Conservation (phyloP, 2,888 invertebrate species). For the Bellardia pandia region DNA sequence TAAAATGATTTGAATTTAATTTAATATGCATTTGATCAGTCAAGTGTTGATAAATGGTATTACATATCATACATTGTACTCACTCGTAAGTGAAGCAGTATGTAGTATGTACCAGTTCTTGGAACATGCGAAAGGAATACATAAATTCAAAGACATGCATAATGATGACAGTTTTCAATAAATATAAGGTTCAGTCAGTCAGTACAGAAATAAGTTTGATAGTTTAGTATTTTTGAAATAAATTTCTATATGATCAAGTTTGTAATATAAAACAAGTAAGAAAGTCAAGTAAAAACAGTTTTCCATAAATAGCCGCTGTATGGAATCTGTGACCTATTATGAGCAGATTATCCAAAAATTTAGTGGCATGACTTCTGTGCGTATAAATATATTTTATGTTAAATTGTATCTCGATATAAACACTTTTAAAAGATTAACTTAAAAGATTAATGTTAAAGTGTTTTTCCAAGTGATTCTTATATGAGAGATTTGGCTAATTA, state of each 20-base stretch:
- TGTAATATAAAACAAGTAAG: too few relatives aligned
- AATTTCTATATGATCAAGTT: not conserved
- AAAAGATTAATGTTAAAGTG: too few relatives aligned
- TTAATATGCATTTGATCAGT: constrained; percentile 64
- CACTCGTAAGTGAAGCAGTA: not conserved
- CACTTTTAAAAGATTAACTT: too few relatives aligned
- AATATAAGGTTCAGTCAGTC: not conserved
- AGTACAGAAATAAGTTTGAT: not conserved
- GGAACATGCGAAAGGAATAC: constrained; percentile 13
- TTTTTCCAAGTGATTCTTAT: too few relatives aligned
- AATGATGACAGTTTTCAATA: constrained; percentile 27
- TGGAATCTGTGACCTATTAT: too few relatives aligned
- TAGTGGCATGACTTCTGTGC: too few relatives aligned
- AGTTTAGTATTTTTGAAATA: not conserved
- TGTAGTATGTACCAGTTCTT: constrained; percentile 1
- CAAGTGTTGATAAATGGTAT: constrained; percentile 62
- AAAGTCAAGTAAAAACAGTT: too few relatives aligned
- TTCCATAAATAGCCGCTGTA: too few relatives aligned
- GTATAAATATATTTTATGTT: too few relatives aligned
- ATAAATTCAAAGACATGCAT: constrained; percentile 49
- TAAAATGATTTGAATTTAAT: constrained; percentile 48
- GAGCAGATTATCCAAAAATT: too few relatives aligned
- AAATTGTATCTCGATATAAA: too few relatives aligned
- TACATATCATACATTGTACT: constrained; percentile 26
- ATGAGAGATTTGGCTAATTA: too few relatives aligned